Base-by-base conservation (phyloP, 2,888 invertebrate species). In the Drosophila mulleri region DNA sequence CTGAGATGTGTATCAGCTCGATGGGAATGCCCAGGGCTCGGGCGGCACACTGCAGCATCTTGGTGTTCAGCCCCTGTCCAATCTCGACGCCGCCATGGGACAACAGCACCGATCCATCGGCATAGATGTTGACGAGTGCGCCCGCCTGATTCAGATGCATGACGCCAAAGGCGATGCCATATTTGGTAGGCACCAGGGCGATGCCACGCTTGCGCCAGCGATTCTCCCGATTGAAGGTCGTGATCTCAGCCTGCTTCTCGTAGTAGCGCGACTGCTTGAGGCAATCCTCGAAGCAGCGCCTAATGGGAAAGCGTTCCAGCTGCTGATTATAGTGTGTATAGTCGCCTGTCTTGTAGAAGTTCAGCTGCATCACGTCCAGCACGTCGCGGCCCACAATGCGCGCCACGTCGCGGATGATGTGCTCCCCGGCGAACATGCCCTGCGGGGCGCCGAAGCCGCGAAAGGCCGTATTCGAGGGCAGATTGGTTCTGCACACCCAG, bases 21-120 rank as follows among this genome's bases (percentile, higher is more conserved):
- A 94, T 91, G 5, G 96, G 95, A 39, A 97, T 95, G 57, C 94
- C 95, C 16, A 98, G 93, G 0, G 94, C 94, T 72, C 96, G 94
- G 50, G 97, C 96, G 5, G 97, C 97, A 14, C 98, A 96, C 94
- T 98, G 98, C 61, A 98, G 96, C 96, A 98, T 98, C 94, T 99
- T 99, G 0, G 98, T 99, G 91, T 98, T 97, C 6, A 99, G 94
- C 2, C 99, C 99, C 93, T 99, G 99, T 0, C 99, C 99, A 96
- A 99, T 98, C 94, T 99, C 99, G 11, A 97, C 96, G n/a, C 98
- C 98, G 39, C 98, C 98, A 91, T 98, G 98, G 0, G 96, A 95
- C 20, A 99, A 86, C 14, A 98, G 94, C 3, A 99, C 97, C 0
- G 98, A 97, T 1, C 98, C 98, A 92, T 97, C 97, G 0, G 94